phyloP scores from a whole-genome alignment of 1,140 invertebrate species.

The Cyclargus thomasi region DNA sequence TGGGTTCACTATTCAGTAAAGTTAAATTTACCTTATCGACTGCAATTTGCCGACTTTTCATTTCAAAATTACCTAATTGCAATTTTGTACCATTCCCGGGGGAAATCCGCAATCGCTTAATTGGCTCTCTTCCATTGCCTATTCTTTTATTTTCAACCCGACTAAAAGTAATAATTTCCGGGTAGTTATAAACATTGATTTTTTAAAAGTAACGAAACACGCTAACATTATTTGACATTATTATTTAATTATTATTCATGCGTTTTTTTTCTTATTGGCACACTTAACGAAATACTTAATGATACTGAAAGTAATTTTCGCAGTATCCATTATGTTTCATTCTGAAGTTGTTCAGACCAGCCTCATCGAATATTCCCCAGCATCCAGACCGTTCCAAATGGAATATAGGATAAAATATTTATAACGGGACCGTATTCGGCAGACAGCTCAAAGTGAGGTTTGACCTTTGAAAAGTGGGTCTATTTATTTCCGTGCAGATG shows the following conservation, averaged over 20 bases:
- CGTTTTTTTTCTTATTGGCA: too few species aligned
- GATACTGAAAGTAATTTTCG: background rate
- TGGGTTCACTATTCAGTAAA: background rate
- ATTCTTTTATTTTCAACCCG: background rate
- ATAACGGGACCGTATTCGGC: conserved; percentile 24
- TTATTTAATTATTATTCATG: too few species aligned
- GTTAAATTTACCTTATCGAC: background rate
- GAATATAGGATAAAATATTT: conserved; percentile 26
- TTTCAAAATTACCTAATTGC: background rate
- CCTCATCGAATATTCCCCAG: conserved; percentile 16
- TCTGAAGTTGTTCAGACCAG: background rate
- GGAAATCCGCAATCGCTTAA: background rate
- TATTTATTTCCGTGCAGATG: conserved; percentile 26
- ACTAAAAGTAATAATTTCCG: background rate
- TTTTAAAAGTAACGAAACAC: too few species aligned
- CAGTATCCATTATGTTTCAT: conserved; percentile 2
- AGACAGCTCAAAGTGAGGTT: conserved; percentile 20
- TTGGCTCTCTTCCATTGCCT: background rate
- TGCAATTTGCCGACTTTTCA: background rate
- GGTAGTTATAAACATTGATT: too few species aligned
- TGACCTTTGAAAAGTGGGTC: conserved; percentile 28
- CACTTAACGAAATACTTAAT: background rate
- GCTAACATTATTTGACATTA: too few species aligned
- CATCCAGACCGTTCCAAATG: conserved; percentile 17
- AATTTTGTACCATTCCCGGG: background rate